These are phyloP conservation scores for Zosterops pallidus DNA, from an alignment of 2,113 vertebrate genomes.

Conservation along the genomic window DNA sequence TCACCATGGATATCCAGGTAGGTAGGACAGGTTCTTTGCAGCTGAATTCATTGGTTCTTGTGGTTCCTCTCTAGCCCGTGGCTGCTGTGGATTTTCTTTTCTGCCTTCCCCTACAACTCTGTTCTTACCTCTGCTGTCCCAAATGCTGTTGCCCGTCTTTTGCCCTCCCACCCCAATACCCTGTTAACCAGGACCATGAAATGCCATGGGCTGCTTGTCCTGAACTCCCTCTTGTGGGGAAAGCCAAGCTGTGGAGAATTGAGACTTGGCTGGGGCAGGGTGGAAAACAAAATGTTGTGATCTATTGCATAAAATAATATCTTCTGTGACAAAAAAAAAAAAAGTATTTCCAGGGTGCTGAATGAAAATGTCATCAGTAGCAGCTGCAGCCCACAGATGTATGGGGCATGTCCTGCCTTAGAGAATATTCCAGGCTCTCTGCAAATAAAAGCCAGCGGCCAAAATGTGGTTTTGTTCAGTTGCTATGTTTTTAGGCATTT, in stretches of 20 bases:
- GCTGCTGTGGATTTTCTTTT: background rate
- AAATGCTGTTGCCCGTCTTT: background rate
- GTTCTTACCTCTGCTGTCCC: background rate
- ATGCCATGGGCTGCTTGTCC: background rate
- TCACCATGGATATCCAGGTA: background rate
- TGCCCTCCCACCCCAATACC: background rate
- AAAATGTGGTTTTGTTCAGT: background rate
- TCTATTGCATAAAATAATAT: background rate
- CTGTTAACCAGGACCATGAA: background rate
- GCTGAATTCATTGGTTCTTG: background rate
- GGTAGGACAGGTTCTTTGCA: background rate
- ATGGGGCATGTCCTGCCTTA: background rate
- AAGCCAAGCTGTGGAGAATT: background rate
- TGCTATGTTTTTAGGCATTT: background rate
- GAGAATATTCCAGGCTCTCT: background rate
- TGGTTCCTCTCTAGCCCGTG: background rate
- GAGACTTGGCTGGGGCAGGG: background rate
- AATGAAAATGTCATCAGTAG: background rate
- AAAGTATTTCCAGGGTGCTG: background rate
- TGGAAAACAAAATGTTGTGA: constrained; percentile 25
- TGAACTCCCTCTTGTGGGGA: constrained; percentile 50
- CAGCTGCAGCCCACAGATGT: background rate
- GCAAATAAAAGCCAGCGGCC: background rate
- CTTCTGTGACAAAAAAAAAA: constrained; percentile 9
- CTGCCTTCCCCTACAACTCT: background rate